Evolutionary conservation across 2,888 invertebrate species (phyloP), one percentile per base, ranked within the genome.

Genomic region (Leucophenga montana): DNA sequence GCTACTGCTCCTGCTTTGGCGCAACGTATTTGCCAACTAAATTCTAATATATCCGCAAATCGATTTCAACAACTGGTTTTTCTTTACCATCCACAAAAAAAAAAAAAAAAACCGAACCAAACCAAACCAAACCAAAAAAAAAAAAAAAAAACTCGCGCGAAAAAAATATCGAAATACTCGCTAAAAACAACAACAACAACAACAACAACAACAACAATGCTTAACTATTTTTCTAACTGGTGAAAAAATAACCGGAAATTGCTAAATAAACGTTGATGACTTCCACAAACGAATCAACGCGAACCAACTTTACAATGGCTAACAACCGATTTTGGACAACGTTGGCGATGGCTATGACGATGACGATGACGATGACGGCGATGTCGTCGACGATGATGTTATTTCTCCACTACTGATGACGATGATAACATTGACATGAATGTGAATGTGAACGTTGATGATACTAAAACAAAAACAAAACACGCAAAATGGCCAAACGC

Each of bases 231-330:
- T 71, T 39, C 71, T 27, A 27, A 27, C 64, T 68, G 66, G 54
- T 46, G 65, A 66, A 27, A 57, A 69, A 72, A 68, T 39, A 54
- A 70, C 74, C 80, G 80, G 74, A 84, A 79, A 84, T 83, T 78
- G 82, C 77, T 78, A 77, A 82, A 83, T 83, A 78, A 82, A 75
- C 77, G 76, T 68, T 78, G 78, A 79, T 77, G 79, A 75, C 74
- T 68, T 39, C 69, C 65, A 59, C 57, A 59, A 67, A 67, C 69
- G 50, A 66, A 20, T 54, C 67, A 22, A 64, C 64, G 27, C 27
- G 33, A 68, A 59, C 46, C 44, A 48, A 66, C 57, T 62, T 66
- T 22, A 9, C 13, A 61, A 61, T 33, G 59, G 11, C 50, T 50
- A 50, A 50, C 50, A 50, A 50, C 50, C 50, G 50, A 16, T 50